Evolutionary conservation across 2,888 invertebrate genomes (phyloP), one percentile per base, ranked within the genome.

Genomic region (Quadroppia sp.): DNA sequence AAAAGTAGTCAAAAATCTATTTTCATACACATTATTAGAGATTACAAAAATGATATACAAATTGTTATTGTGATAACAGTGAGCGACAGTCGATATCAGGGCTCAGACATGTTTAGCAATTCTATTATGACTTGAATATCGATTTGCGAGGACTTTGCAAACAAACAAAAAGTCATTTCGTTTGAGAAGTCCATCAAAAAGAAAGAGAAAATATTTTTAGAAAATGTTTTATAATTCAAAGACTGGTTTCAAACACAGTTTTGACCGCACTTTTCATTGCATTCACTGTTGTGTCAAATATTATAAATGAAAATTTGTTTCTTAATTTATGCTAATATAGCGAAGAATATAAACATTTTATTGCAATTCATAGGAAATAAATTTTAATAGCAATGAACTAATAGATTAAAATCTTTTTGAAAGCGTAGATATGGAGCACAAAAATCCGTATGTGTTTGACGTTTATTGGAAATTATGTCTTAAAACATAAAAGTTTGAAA

Each of bases 291-390:
- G 36, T 36, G 36, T 7, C 4, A 36, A 36, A 4, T 11, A 7
- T 36, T 36, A 7, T 36, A 36, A 36, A 36, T 36, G 36, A 36
- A 11, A 36, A 36, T 11, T 36, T 36, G 36, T 36, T 4, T 36
- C 36, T 36, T 28, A 28, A 15, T 56, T 56, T 56, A 56, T 56
- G 56, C 56, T 30, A 56, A 56, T 56, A 56, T 30, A 23, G 53
- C 6, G 9, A 0, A 53, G 23, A 53, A 25, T 23, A 1, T 4
- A 28, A 6, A 20, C 20, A 30, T 28, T 32, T 20, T 36, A 40
- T 42, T 45, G 40, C 28, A 9, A 45, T 20, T 69, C 15, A 69
- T 69, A 69, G 69, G 69, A 69, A 69, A 69, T 69, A 69, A 69
- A 9, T 15, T 25, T 13, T 45, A 42, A 69, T 40, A 25, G 42